Evolutionary conservation across 2,797 vertebrate species (phyloP).

Genomic region (Sylvia borin): DNA sequence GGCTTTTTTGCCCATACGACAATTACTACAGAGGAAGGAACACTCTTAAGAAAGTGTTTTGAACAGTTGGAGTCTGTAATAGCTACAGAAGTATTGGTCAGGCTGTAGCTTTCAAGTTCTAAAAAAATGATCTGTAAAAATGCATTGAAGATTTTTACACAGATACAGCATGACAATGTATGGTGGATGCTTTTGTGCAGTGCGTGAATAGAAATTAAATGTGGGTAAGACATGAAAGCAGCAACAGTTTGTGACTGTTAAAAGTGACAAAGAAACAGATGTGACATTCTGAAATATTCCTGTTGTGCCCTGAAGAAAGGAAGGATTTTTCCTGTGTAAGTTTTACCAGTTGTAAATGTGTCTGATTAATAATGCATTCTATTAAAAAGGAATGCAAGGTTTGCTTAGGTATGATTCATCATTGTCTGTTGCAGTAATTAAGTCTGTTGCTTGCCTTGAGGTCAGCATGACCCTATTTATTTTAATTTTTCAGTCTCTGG

Average conservation of each 20-base stretch:
- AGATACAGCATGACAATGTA: neutral
- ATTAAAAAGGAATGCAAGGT: conserved; percentile 7
- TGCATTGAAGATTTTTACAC: conserved; percentile 5
- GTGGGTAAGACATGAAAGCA: neutral
- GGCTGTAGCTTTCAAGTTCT: conserved; percentile 25
- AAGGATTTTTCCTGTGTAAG: neutral
- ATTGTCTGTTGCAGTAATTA: conserved; percentile 48
- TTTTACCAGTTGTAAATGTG: neutral
- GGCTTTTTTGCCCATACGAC: neutral
- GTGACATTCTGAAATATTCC: neutral
- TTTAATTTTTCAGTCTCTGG: neutral
- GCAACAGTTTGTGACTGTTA: neutral
- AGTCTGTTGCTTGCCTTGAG: conserved; percentile 38
- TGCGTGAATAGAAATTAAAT: neutral
- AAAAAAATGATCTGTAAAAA: neutral
- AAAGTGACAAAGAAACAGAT: neutral
- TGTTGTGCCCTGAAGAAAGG: neutral
- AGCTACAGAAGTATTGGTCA: conserved; percentile 1
- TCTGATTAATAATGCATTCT: neutral
- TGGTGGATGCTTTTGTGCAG: neutral
- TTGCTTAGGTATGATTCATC: conserved; percentile 56
- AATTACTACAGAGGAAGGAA: conserved; percentile 26
- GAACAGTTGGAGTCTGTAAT: neutral
- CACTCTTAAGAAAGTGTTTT: conserved; percentile 18
- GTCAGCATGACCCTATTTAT: conserved; percentile 69